Evolutionary conservation across 2,113 vertebrate genomes (phyloP), one percentile per base, ranked within the genome.

Genomic region (Elephantulus edwardii): DNA sequence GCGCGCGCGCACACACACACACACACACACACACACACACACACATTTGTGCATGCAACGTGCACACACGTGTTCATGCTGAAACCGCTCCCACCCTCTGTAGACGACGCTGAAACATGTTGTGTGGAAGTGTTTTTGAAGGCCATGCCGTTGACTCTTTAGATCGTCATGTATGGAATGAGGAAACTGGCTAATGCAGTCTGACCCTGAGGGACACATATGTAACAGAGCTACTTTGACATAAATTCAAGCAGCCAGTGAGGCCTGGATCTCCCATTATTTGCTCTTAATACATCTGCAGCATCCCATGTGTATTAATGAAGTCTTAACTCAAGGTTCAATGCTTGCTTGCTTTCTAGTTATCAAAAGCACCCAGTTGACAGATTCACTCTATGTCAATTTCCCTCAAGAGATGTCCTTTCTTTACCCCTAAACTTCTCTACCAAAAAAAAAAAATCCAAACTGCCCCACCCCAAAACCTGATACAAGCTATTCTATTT

Each of bases 171-270:
- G 91, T 92, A 83, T 96, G 94, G 95, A 96, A 97, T 95, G 96
- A 97, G 95, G 95, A 96, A 96, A 91, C 70, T 22, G n/a, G 94
- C 92, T 97, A 94, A 97, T 97, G 96, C 86, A 93, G 96, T 89
- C 80, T 97, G 98, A 98, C 97, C 98, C 97, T 93, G 96, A 92
- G 96, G 97, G 95, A 97, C 96, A 95, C 58, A 64, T 89, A 86
- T 97, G 98, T 97, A 97, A 97, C 94, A 88, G 97, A 98, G 95
- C 95, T 96, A 96, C 97, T 97, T 97, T 95, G 96, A 97, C 97
- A 96, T 97, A 96, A 97, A 97, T 95, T 95, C 78, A 81, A 89
- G 95, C 93, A 91, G 96, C 96, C 93, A 95, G 95, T 38, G 81
- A 97, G 95, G 96, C 95, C 96, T 95, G 87, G 81, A 94, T 93